Conservation (phyloP, 2,113 vertebrate species). For the Cichladusa arquata region DNA sequence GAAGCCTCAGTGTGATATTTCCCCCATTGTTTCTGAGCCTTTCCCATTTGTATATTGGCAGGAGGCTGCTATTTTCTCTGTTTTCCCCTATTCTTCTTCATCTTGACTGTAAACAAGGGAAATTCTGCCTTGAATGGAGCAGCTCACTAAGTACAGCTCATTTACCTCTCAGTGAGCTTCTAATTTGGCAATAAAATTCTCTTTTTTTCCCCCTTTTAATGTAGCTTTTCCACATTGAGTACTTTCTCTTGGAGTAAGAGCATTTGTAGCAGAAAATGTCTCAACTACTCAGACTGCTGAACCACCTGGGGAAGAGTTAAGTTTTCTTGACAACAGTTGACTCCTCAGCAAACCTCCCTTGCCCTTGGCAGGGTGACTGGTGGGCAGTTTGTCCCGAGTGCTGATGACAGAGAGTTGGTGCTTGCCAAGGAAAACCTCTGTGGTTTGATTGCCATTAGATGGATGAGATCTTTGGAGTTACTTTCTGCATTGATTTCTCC, state of each 20-base stretch:
- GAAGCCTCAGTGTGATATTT: background rate
- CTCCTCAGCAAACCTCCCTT: background rate
- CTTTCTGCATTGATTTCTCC: background rate
- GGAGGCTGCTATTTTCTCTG: background rate
- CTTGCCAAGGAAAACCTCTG: background rate
- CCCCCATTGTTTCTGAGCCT: conserved; percentile 27
- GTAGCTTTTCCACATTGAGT: background rate
- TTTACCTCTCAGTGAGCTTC: background rate
- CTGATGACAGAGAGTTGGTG: background rate
- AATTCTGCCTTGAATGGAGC: conserved; percentile 1
- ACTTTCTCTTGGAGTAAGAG: background rate
- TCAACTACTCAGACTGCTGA: background rate
- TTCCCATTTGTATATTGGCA: background rate
- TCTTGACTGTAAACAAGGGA: conserved; percentile 8
- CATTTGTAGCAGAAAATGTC: background rate
- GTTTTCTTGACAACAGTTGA: background rate
- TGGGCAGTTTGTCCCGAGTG: background rate
- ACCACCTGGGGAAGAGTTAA: background rate
- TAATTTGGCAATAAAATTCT: conserved; percentile 38
- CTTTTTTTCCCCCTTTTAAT: background rate
- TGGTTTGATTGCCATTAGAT: background rate
- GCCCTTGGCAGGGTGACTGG: background rate
- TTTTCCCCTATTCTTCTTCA: background rate
- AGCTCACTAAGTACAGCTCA: background rate
- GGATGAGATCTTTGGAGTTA: background rate